These are phyloP conservation scores for Uria aalge DNA, from an alignment of 2,113 vertebrate species.

Conservation along the genomic window DNA sequence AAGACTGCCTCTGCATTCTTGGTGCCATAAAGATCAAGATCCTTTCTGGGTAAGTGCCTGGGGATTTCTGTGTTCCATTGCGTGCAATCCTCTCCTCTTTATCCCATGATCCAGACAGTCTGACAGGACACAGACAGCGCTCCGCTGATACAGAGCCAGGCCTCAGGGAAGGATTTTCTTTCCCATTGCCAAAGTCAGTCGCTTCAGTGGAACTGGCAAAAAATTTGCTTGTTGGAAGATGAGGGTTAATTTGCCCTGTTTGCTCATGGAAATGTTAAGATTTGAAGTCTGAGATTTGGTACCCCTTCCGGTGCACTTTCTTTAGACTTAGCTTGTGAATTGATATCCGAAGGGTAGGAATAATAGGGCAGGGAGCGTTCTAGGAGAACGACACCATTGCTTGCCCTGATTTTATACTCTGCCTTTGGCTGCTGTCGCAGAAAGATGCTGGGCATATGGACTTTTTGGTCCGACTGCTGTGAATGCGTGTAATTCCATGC, in stretches of 20 bases:
- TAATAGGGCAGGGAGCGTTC: background rate
- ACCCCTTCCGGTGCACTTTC: background rate
- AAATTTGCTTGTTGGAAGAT: background rate
- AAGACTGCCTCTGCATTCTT: slow-evolving; percentile 43
- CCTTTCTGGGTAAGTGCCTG: slow-evolving; percentile 22
- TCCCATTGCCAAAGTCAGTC: background rate
- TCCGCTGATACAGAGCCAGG: background rate
- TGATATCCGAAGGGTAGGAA: background rate
- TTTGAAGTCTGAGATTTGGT: background rate
- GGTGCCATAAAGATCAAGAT: slow-evolving; percentile 2
- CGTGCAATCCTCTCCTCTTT: background rate
- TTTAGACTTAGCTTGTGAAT: background rate
- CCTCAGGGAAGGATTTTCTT: background rate
- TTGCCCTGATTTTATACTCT: background rate
- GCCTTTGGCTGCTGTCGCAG: background rate
- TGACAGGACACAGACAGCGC: background rate
- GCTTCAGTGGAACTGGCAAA: background rate
- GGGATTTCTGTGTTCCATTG: background rate
- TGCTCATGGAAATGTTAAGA: background rate
- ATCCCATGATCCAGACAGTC: background rate
- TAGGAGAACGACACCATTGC: background rate
- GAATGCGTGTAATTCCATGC: background rate
- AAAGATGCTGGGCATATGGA: background rate
- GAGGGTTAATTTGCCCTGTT: background rate
- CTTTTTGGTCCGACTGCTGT: background rate